Base-by-base conservation (phyloP, 2,113 vertebrate species). In the Pelecanoides urinatrix region DNA sequence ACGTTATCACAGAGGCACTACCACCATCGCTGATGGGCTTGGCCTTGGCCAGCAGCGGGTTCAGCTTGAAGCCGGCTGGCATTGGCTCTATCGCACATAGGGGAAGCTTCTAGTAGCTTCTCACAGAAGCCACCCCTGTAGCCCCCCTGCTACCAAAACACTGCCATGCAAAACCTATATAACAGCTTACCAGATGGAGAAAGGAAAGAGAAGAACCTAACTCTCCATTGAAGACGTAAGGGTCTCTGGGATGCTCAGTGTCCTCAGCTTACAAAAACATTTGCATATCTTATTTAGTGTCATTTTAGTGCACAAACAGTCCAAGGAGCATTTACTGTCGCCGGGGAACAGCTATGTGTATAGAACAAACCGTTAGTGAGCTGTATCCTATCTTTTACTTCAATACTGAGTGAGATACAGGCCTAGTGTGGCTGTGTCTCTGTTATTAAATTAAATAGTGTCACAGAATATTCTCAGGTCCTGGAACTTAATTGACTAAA, bases 1-100 rank as follows among this genome's bases (percentile, higher is more conserved):
- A 2, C 12, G 16, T 26, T 71, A 6, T 38, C 26, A 15, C 36
- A 56, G 22, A 74, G 40, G 40, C 5, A 1, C 40, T 74, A 34
- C 22, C 30, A 11, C 2, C 4, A 3, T 44, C 0, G 0, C 12
- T 44, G 22, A 56, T 56, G 3, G 30, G 11, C 38, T 73, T 2
- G 0, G 52, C 6, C 8, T 73, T 34, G 52, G 21, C 9, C 30
- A 26, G 38, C 1, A 2, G 21, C 4, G 1, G 22, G 65, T 67
- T 21, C 2, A 0, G 34, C 44, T 67, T 67, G 44, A 16, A 25
- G 7, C 21, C 7, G 0, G 5, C 30, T 11, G 0, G 16, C 9
- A 26, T 44, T 26, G 22, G 23, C 16, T 34, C 12, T 34, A 4
- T 44, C 0, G 0, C 30, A 20, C 38, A 34, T 6, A 14, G 38